Percentiles rank a stretch among this genome's conserved stretches.
Evolutionary conservation across 2,113 vertebrate genomes (phyloP).

Genomic region (Accipiter cooperii): DNA sequence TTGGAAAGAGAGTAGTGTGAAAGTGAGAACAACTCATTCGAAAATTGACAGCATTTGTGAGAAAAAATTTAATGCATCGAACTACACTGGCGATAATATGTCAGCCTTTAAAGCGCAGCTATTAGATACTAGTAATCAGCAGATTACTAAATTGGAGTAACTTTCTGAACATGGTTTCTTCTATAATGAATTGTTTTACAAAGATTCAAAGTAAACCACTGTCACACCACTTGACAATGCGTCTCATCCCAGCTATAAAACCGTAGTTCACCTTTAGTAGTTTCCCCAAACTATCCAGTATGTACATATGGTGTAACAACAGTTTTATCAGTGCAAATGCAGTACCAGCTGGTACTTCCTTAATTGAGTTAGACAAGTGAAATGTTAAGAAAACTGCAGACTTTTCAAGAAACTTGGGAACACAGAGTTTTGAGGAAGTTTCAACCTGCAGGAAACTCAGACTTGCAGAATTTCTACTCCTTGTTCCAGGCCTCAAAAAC

Average conservation of each 20-base stretch:
- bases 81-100: background rate
- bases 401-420: background rate
- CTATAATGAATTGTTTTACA: background rate
- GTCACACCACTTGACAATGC: background rate
- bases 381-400: background rate
- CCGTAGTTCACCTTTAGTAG: background rate
- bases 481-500: background rate
- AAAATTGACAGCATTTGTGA: background rate
- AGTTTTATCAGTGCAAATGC: background rate
- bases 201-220: background rate
- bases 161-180: background rate
- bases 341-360: background rate
- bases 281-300: background rate
- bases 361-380: background rate
- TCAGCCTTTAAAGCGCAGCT: background rate
- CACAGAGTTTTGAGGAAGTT: background rate
- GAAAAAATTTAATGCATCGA: background rate
- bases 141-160: background rate
- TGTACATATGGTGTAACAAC: fast-evolving
- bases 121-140: background rate
- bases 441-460: background rate
- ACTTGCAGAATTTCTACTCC: background rate
- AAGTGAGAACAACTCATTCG: background rate
- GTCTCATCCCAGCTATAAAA: background rate
- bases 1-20: background rate